Percentiles rank a stretch among this genome's conserved stretches.
Evolutionary conservation across 2,888 invertebrate genomes (phyloP).

Genomic region (Harpagoxenus sublaevis): DNA sequence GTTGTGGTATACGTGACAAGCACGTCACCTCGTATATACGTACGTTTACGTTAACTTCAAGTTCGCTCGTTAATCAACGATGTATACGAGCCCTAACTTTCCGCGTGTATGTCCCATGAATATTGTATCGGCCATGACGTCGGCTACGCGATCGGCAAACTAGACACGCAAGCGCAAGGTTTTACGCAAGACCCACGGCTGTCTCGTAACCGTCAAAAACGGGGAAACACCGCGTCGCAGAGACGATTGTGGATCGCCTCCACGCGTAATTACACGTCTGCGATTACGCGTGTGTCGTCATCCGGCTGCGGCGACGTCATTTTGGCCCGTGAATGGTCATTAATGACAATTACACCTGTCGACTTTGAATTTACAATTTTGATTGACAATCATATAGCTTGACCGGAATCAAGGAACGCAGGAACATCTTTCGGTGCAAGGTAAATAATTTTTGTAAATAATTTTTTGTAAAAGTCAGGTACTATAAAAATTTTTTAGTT

Average conservation of each 20-base stretch:
- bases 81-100: background rate
- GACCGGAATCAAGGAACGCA: background rate
- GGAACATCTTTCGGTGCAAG: too few species aligned
- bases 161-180: background rate
- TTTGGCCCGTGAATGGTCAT: background rate
- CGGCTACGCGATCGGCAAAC: constrained; percentile 15
- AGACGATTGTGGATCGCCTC: background rate
- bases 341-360: constrained; percentile 33
- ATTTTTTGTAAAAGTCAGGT: background rate
- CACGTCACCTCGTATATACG: background rate
- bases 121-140: constrained; percentile 17
- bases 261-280: background rate
- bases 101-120: background rate
- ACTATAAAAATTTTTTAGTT: background rate
- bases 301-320: background rate
- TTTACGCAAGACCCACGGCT: constrained; percentile 26
- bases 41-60: constrained; percentile 22
- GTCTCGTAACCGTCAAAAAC: constrained; percentile 23
- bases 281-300: background rate
- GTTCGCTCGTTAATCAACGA: constrained; percentile 24
- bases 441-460: background rate
- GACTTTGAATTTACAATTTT: background rate
- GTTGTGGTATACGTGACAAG: background rate
- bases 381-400: background rate
- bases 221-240: constrained; percentile 26